Percentiles rank a stretch among this genome's conserved stretches.
Evolutionary conservation across 1,140 invertebrate species (phyloP).

Genomic region (Goniozus legneri): DNA sequence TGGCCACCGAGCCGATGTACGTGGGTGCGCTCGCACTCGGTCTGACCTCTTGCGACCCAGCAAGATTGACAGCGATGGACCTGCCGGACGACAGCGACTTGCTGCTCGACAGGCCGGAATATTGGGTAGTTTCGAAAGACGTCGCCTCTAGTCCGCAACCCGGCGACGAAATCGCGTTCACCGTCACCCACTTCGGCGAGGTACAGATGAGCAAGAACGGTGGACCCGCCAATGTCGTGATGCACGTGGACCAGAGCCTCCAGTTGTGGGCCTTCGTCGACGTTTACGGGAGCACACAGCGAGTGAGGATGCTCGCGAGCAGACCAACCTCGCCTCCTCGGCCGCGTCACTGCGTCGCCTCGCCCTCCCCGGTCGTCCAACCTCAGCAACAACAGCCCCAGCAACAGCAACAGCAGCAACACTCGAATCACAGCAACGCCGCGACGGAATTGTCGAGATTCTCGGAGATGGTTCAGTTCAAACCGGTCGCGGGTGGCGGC

Average conservation of each 20-base stretch:
- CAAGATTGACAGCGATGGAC: constrained; percentile 66
- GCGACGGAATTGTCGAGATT: constrained; percentile 50
- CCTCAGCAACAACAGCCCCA: constrained; percentile 30
- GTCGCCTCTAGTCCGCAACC: constrained; percentile 78
- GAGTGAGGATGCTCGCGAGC: constrained; percentile 69
- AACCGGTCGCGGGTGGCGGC: constrained; percentile 61
- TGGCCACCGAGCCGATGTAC: constrained; percentile 81
- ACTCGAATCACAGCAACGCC: constrained; percentile 40
- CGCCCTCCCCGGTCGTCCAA: constrained; percentile 13
- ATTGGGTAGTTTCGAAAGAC: constrained; percentile 95
- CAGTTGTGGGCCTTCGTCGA: constrained; percentile 94
- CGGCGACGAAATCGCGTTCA: constrained; percentile 90
- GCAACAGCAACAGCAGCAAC: constrained; percentile 34
- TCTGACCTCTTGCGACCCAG: constrained; percentile 89
- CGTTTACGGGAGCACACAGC: constrained; percentile 89
- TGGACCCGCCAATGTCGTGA: constrained; percentile 74
- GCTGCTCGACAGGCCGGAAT: constrained; percentile 90
- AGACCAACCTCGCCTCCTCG: constrained; percentile 42
- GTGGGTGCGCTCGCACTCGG: constrained; percentile 87
- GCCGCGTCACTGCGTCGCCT: constrained; percentile 32
- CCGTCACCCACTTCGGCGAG: constrained; percentile 78
- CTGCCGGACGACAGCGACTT: constrained; percentile 92
- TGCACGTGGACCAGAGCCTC: constrained; percentile 91
- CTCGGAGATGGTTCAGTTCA: constrained; percentile 62
- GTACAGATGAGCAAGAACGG: constrained; percentile 87